Conservation (phyloP, 2,797 vertebrate genomes). For the Sorex maritimensis region DNA sequence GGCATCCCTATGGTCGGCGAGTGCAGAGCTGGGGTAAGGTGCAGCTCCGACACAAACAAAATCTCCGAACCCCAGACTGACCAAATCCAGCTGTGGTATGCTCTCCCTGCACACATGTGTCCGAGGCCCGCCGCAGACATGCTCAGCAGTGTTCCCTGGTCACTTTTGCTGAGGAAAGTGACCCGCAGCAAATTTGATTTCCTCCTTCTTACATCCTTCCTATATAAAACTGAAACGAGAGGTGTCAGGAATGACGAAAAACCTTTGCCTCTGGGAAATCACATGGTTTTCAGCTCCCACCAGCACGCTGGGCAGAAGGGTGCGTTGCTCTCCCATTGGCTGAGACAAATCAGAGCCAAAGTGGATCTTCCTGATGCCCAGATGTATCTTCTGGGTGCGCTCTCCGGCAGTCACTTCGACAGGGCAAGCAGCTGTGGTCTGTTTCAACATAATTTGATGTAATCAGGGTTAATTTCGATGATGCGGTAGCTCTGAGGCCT, state of each 20-base stretch:
- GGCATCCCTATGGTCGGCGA: no score
- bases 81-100: no score
- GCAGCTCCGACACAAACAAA: no score
- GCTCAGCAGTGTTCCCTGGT: background rate
- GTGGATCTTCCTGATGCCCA: constrained; percentile 85
- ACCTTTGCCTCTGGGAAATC: constrained; percentile 47
- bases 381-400: constrained; percentile 84
- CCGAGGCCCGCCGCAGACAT: background rate
- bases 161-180: background rate
- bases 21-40: no score
- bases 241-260: constrained; percentile 21
- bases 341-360: constrained; percentile 74
- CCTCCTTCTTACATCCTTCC: constrained; percentile 61
- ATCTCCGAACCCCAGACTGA: no score
- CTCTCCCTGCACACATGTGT: no score
- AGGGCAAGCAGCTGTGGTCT: constrained; percentile 91
- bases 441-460: constrained; percentile 91
- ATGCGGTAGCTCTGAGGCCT: constrained; percentile 90
- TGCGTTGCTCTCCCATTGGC: constrained; percentile 63
- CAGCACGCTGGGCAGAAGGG: constrained; percentile 39
- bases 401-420: constrained; percentile 88
- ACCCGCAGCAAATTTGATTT: background rate
- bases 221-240: constrained; percentile 65
- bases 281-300: constrained; percentile 56
- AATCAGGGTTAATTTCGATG: constrained; percentile 91